These are phyloP conservation scores for Talpa occidentalis DNA, from an alignment of 2,113 vertebrate species.

Conservation along the genomic window DNA sequence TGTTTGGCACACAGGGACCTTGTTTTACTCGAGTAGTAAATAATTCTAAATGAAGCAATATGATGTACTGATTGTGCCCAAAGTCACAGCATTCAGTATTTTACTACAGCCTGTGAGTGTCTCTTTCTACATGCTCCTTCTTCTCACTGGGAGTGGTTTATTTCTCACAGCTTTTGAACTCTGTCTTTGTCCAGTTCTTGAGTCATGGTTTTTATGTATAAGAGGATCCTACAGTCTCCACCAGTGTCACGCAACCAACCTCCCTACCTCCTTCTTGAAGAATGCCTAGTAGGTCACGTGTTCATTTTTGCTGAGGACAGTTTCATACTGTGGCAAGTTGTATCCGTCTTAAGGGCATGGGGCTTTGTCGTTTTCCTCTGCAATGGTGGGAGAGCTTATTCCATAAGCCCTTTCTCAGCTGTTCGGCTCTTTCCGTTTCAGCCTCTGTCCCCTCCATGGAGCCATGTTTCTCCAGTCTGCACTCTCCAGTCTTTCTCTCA, in stretches of 20 bases:
- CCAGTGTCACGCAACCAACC: not conserved
- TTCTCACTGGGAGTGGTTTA: not conserved
- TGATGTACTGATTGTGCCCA: conserved; percentile 18
- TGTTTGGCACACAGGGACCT: conserved; percentile 48
- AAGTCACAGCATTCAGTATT: not conserved
- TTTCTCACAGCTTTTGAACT: not conserved
- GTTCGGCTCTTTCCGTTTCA: not conserved
- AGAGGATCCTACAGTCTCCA: not conserved
- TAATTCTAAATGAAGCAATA: conserved; percentile 66
- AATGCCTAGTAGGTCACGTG: not conserved
- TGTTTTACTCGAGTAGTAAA: conserved; percentile 52
- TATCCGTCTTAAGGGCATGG: not conserved
- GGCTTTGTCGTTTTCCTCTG: not conserved
- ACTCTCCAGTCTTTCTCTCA: not conserved
- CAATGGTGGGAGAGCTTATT: not conserved
- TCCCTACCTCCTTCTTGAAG: not conserved
- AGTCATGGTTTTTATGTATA: not conserved
- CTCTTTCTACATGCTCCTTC: not conserved
- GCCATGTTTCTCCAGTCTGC: not conserved
- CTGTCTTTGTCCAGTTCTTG: not conserved
- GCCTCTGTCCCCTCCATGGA: not conserved
- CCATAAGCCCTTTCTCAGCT: not conserved
- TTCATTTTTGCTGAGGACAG: not conserved
- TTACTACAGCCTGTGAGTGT: not conserved
- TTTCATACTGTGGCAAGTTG: not conserved